Base-by-base conservation (phyloP, 1,140 invertebrate genomes). In the Harlomillsia oculata region DNA sequence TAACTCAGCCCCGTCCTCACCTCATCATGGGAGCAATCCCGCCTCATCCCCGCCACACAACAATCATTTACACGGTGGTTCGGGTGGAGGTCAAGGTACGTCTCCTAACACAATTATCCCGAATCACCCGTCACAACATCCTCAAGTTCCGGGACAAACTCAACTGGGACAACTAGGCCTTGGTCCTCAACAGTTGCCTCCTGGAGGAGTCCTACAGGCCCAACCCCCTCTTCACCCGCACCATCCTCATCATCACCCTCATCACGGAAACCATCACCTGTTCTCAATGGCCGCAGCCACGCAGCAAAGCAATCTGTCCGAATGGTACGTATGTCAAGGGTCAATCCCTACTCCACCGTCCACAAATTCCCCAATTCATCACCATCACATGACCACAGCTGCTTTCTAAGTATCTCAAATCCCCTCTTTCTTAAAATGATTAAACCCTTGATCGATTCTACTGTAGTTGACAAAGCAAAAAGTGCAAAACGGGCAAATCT, bases 341-440 rank as follows among this genome's bases (percentile, higher is more conserved):
- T 62, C 59, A 16, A 65, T 65, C 28, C 64, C 64, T 18, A 65
- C 64, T 14, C 64, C 64, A 8, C 64, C 64, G 18, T 62, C 60
- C 14, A 65, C 64, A 1, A 65, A 65, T 29, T 65, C 64, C 8
- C 64, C 64, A n/a, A 65, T 65, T 34, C 64, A 65, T 37, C 64
- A 65, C 34, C 64, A 65, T 53, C 64, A 65, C 32, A 65, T 65
- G 64, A 56, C 64, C n/a, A 65, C 64, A 16, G 57, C 64, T 25
- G 64, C 64, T 37, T 65, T 65, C 32, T 65, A 54, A 55, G 18
- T 9, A 8, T 36, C 25, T 29, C 44, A 5, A n/a, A n/a, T n/a
- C n/a, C n/a, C n/a, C n/a, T n/a, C n/a, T n/a, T n/a, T n/a, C n/a
- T n/a, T n/a, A n/a, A n/a, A n/a, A n/a, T n/a, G n/a, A n/a, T n/a